Conservation (phyloP, 2,888 invertebrate genomes). For the Cephus sareptanus region DNA sequence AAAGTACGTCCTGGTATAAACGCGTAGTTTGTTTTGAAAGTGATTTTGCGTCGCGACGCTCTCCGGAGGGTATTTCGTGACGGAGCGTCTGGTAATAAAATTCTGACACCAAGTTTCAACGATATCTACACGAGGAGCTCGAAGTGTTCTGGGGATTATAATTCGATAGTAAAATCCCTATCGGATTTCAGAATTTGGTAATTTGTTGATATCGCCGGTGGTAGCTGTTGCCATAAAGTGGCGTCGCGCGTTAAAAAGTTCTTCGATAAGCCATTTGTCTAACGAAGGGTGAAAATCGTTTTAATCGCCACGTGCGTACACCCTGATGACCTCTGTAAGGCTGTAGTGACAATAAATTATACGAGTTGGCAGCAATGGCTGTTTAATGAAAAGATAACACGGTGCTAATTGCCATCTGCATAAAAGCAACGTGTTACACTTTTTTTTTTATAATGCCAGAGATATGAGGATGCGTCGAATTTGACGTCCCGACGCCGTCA, state of each 20-base stretch:
- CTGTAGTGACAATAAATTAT: background rate
- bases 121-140: background rate
- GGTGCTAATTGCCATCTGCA: background rate
- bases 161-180: background rate
- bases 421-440: background rate
- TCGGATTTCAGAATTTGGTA: background rate
- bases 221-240: background rate
- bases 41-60: background rate
- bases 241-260: background rate
- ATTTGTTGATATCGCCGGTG: background rate
- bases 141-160: background rate
- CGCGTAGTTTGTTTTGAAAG: background rate
- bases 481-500: background rate
- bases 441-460: background rate
- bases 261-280: background rate
- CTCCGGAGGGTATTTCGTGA: background rate
- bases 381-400: conserved; percentile 10
- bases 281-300: background rate
- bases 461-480: background rate
- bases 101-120: background rate
- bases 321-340: background rate
- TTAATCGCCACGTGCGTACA: background rate
- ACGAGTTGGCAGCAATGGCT: background rate
- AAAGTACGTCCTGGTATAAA: background rate
- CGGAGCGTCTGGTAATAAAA: background rate